Conservation (phyloP, 2,113 vertebrate genomes). For the Raphicerus campestris region DNA sequence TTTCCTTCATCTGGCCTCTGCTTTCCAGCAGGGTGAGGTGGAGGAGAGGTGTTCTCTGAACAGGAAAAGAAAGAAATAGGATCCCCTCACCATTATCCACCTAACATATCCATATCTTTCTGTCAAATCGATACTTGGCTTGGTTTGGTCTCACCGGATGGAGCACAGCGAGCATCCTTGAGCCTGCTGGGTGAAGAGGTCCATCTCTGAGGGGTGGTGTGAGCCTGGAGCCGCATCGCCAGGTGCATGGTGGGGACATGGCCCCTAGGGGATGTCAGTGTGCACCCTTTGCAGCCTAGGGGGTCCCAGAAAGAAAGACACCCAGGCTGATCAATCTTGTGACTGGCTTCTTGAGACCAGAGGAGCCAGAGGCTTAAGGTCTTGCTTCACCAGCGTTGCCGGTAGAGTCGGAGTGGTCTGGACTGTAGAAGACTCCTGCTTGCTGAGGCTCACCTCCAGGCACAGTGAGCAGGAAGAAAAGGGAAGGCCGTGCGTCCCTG, state of each 20-base stretch:
- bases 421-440: background rate
- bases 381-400: background rate
- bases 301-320: background rate
- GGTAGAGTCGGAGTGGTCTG: background rate
- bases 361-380: background rate
- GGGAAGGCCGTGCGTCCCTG: background rate
- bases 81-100: slow-evolving; percentile 37
- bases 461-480: background rate
- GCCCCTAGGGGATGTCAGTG: background rate
- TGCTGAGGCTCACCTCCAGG: background rate
- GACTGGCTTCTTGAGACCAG: background rate
- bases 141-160: background rate
- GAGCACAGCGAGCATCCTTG: background rate
- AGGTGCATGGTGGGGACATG: background rate
- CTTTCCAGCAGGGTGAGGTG: background rate
- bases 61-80: slow-evolving; percentile 56
- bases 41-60: slow-evolving; percentile 51
- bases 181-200: background rate
- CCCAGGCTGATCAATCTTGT: background rate
- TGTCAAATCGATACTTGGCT: slow-evolving; percentile 14
- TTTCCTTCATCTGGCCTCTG: background rate
- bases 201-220: background rate
- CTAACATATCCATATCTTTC: slow-evolving; percentile 50
- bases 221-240: background rate
- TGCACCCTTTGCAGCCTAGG: background rate